Base-by-base conservation (phyloP, 2,888 invertebrate species). In the Caenorhabditis sinica region DNA sequence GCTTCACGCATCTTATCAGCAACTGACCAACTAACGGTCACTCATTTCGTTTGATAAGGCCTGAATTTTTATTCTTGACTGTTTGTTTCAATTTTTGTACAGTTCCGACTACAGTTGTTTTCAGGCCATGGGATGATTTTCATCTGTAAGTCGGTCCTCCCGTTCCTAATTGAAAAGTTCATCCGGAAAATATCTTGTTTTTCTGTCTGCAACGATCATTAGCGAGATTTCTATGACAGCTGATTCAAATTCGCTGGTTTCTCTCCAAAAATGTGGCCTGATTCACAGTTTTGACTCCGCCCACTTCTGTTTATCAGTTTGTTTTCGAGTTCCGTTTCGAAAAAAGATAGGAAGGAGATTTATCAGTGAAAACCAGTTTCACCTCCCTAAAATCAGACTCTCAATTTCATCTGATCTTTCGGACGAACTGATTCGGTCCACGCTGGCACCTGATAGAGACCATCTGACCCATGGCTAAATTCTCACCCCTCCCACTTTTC, bases 341-440 rank as follows among this genome's bases (percentile, higher is more conserved):
- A 4, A 23, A 28, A 30, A 45, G 45, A 45, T 2, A 30, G 1
- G n/a, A n/a, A n/a, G n/a, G n/a, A n/a, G n/a, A n/a, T n/a, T n/a
- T 25, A 25, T 23, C 20, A n/a, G 20, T 28, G 23, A 49, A 33
- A 73, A 73, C 73, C 61, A 49, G 73, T 73, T 61, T 61, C 58
- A 45, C 33, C 28, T 11, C 25, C 0, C 15, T 15, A 13, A 20
- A 40, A 23, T 45, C 30, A 49, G 49, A 36, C 51, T 25, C 51
- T 53, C n/a, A 28, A 30, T 74, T 23, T 51, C 73, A 65, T 74
- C 74, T 74, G 74, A 74, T 74, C 74, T 65, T 65, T 72, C 60
- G 60, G 30, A 45, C 69, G 20, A 56, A 56, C 53, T 53, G 68
- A 23, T 58, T 60, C 45, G 25, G 43, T 20, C 45, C 30, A 49